phyloP scores from a whole-genome alignment of 2,888 invertebrate genomes.

The Neria commutata region DNA sequence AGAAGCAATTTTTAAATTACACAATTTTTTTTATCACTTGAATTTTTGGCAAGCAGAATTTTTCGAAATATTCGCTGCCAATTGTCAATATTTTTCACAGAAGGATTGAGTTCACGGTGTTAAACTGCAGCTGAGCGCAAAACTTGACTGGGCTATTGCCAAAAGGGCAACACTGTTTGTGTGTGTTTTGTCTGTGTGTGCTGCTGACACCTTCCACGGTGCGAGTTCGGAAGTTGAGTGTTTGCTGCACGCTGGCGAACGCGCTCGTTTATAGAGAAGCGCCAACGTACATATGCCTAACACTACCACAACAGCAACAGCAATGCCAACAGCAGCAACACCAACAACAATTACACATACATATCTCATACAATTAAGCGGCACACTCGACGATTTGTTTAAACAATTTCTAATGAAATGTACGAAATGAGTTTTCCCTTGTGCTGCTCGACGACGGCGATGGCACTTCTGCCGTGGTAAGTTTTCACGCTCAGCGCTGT shows the following conservation, averaged over 20 bases:
- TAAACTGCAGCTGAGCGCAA: too few species aligned
- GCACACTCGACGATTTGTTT: neutral
- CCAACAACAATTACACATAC: neutral
- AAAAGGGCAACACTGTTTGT: neutral
- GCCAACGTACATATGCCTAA: slow-evolving; percentile 12
- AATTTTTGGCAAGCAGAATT: slow-evolving; percentile 25
- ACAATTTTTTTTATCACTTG: slow-evolving; percentile 9
- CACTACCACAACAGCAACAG: slow-evolving; percentile 15
- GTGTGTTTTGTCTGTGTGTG: slow-evolving; percentile 16
- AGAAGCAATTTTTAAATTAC: too few species aligned
- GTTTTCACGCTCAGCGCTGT: too few species aligned
- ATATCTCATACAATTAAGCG: slow-evolving; percentile 8
- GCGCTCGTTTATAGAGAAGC: slow-evolving; percentile 43
- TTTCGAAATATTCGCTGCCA: neutral
- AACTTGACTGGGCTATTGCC: neutral
- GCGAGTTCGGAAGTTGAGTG: slow-evolving; percentile 40
- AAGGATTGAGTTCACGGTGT: too few species aligned
- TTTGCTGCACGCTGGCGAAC: slow-evolving; percentile 41
- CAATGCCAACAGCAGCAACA: neutral
- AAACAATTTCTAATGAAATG: slow-evolving; percentile 36
- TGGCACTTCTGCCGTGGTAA: too few species aligned
- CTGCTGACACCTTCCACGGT: slow-evolving; percentile 9
- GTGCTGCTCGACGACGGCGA: slow-evolving; percentile 7
- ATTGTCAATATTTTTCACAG: slow-evolving; percentile 6
- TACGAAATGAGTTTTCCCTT: slow-evolving; percentile 30